Percentiles rank a stretch among this genome's conserved stretches.
Evolutionary conservation across 2,888 invertebrate species (phyloP).

Genomic region (Diaperis boleti): DNA sequence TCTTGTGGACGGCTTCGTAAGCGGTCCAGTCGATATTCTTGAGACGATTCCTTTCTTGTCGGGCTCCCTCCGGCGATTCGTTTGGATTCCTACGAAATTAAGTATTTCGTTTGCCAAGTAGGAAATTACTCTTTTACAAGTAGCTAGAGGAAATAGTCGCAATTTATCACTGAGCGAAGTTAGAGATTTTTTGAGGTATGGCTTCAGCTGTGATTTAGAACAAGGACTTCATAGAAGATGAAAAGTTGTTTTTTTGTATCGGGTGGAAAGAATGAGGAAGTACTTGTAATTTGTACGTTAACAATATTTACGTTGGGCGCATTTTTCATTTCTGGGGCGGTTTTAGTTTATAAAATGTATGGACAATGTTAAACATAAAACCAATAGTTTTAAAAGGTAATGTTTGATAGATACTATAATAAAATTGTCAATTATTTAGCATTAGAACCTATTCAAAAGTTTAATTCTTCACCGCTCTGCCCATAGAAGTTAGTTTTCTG

Average conservation of each 20-base stretch:
- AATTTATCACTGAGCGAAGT: constrained; percentile 11
- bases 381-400: too few relatives aligned
- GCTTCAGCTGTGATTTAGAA: not conserved
- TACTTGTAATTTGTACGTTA: too few relatives aligned
- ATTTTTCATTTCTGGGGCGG: too few relatives aligned
- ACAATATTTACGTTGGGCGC: too few relatives aligned
- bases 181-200: not conserved
- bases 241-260: not conserved
- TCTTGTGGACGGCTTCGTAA: constrained; percentile 92
- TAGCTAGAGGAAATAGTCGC: constrained; percentile 2
- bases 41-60: constrained; percentile 83
- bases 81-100: constrained; percentile 83
- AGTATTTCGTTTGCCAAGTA: constrained; percentile 16
- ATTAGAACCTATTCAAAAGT: too few relatives aligned
- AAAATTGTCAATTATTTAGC: too few relatives aligned
- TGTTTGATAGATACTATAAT: too few relatives aligned
- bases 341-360: too few relatives aligned
- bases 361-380: too few relatives aligned
- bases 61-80: constrained; percentile 81
- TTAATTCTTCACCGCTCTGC: too few relatives aligned
- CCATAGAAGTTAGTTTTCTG: too few relatives aligned
- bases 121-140: constrained; percentile 21
- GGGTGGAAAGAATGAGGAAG: not conserved
- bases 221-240: not conserved
- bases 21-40: constrained; percentile 94